These are phyloP conservation scores for Sarcophaga subvicina DNA, from an alignment of 2,888 invertebrate genomes.

Conservation along the genomic window DNA sequence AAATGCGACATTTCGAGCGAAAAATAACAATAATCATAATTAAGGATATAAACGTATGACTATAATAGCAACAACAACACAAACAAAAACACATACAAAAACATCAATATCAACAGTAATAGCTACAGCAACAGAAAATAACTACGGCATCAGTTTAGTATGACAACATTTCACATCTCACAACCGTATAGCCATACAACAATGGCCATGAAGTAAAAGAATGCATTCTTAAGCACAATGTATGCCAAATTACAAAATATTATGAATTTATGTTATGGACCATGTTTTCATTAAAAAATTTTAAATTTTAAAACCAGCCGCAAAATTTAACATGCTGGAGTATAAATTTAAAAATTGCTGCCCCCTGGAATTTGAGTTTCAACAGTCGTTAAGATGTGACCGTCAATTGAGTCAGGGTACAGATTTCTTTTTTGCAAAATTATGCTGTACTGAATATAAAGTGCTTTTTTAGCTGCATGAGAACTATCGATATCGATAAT, in stretches of 20 bases:
- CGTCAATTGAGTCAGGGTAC: no score
- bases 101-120: conserved; percentile 17
- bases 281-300: no score
- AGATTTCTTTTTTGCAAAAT: no score
- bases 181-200: background rate
- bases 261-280: no score
- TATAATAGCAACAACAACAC: conserved; percentile 38
- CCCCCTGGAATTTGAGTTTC: no score
- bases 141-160: conserved; percentile 52
- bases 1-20: conserved; percentile 78
- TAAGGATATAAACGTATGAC: conserved; percentile 77
- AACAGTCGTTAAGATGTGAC: no score
- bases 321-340: no score
- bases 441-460: no score
- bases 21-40: conserved; percentile 80
- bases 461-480: no score
- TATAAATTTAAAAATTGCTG: no score
- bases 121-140: conserved; percentile 11
- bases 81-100: conserved; percentile 45
- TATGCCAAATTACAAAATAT: background rate
- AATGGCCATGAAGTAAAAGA: conserved; percentile 25
- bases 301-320: no score
- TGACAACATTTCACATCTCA: conserved; percentile 51
- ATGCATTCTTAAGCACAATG: background rate
- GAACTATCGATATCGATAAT: no score